Base-by-base conservation (phyloP, 2,797 vertebrate genomes). In the Otolemur crassicaudatus region DNA sequence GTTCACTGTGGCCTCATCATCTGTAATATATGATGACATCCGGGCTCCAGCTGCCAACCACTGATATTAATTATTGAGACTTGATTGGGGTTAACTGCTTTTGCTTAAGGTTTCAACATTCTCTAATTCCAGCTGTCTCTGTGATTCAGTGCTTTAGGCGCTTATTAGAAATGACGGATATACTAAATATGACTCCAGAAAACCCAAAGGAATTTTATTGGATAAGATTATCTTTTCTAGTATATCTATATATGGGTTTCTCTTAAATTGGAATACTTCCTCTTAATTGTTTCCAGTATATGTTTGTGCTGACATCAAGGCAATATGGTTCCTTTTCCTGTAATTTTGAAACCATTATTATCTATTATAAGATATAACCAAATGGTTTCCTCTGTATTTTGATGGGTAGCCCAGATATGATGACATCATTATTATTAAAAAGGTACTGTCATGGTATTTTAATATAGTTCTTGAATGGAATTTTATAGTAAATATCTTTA, bases 61-160 rank as follows among this genome's bases (percentile, higher is more conserved):
- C 58, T 79, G 94, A 90, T 3, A 81, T 22, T 73, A 93, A 96
- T 87, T 94, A 87, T 61, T 53, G 69, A 61, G 46, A 81, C 17
- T 87, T 94, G 95, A 97, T 87, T 86, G 83, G 43, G 83, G 83
- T 96, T 96, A 96, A 95, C 25, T 60, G 6, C 53, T 29, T 53
- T 95, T 93, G 87, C 17, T 7, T 53, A 79, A 76, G 61, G 67
- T 73, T 94, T 91, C 90, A 92, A 77, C 79, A 58, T 56, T 29
- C 58, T 46, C 8, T 65, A 91, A 81, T 87, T 79, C 92, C 46
- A 80, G 49, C 40, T 79, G 37, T 81, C 82, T 85, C 53, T 16
- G 2, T 94, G 83, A 91, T 29, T 94, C 61, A 29, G 31, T 29
- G 25, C 31, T 81, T 61, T 53, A 75, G 85, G 61, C 56, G 34